A percentile compares a stretch with the other conserved stretches of the same genome.
Evolutionary conservation across 2,888 invertebrate genomes (phyloP).

Genomic region (Xiphydria camelus): DNA sequence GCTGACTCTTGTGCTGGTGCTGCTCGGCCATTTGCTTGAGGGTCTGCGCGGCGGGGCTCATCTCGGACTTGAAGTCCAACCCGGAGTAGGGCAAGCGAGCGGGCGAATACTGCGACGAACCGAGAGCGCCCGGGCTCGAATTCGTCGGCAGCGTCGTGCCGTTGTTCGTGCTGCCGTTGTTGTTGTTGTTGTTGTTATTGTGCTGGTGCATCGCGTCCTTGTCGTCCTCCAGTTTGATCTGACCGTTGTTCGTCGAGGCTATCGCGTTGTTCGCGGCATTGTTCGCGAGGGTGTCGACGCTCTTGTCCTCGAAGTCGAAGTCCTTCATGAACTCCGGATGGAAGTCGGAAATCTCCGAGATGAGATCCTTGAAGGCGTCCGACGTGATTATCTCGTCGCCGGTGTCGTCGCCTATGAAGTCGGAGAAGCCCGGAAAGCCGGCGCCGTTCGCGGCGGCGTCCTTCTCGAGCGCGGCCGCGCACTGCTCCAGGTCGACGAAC

Average conservation of each 20-base stretch:
- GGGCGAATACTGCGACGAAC: constrained; percentile 60
- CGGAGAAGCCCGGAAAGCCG: constrained; percentile 77
- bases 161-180: constrained; percentile 34
- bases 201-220: constrained; percentile 47
- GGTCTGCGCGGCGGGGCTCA: constrained; percentile 92
- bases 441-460: constrained; percentile 75
- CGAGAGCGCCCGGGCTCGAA: constrained; percentile 54
- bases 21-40: constrained; percentile 97
- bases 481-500: constrained; percentile 83
- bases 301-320: constrained; percentile 72
- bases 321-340: constrained; percentile 82
- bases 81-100: constrained; percentile 60
- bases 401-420: constrained; percentile 83
- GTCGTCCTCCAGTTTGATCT: constrained; percentile 55
- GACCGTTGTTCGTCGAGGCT: constrained; percentile 42
- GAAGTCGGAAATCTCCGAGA: constrained; percentile 83
- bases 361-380: constrained; percentile 82
- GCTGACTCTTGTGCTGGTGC: constrained; percentile 82
- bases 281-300: constrained; percentile 41
- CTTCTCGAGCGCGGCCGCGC: constrained; percentile 83
- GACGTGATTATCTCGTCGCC: constrained; percentile 76
- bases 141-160: constrained; percentile 38
- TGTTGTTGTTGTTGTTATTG: constrained; percentile 34
- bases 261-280: constrained; percentile 25
- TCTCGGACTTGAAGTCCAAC: constrained; percentile 64